These are phyloP conservation scores for Polydesmus complanatus DNA, from an alignment of 2,888 invertebrate species.

Conservation along the genomic window DNA sequence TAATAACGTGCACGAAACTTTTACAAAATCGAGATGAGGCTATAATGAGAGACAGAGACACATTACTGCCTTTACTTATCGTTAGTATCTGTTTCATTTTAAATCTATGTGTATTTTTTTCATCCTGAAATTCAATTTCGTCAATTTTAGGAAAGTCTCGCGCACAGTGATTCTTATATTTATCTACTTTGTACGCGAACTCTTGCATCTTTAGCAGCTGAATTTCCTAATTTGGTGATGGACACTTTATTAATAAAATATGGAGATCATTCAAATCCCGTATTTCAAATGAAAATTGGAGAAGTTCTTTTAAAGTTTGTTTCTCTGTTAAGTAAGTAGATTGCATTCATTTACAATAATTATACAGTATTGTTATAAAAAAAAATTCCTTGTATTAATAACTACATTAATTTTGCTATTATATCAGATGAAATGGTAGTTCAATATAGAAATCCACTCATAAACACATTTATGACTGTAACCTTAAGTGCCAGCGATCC, in stretches of 20 bases:
- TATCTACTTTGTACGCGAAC: conserved; percentile 66
- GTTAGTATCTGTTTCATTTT: conserved; percentile 33
- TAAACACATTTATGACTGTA: conserved; percentile 56
- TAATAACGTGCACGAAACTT: conserved; percentile 56
- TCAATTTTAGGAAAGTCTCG: conserved; percentile 58
- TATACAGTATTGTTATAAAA: neutral
- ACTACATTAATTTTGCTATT: neutral
- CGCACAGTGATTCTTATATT: conserved; percentile 64
- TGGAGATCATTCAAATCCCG: conserved; percentile 19
- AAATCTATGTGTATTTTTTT: conserved; percentile 20
- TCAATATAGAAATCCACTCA: conserved; percentile 49
- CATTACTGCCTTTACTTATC: conserved; percentile 55
- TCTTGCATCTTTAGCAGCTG: conserved; percentile 49
- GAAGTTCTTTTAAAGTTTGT: conserved; percentile 62
- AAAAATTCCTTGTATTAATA: neutral
- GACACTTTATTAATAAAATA: conserved; percentile 37
- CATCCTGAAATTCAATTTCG: no score
- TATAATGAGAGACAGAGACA: conserved; percentile 48
- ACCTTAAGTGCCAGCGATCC: conserved; percentile 55
- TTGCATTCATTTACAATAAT: neutral
- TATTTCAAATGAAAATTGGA: conserved; percentile 58
- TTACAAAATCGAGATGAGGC: conserved; percentile 49
- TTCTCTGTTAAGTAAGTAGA: conserved; percentile 48
- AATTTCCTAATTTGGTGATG: conserved; percentile 53
- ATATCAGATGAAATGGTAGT: conserved; percentile 52